Percentiles rank a stretch among this genome's conserved stretches.
phyloP scores from a whole-genome alignment of 2,888 invertebrate species.

The Apotomis betuletana region DNA sequence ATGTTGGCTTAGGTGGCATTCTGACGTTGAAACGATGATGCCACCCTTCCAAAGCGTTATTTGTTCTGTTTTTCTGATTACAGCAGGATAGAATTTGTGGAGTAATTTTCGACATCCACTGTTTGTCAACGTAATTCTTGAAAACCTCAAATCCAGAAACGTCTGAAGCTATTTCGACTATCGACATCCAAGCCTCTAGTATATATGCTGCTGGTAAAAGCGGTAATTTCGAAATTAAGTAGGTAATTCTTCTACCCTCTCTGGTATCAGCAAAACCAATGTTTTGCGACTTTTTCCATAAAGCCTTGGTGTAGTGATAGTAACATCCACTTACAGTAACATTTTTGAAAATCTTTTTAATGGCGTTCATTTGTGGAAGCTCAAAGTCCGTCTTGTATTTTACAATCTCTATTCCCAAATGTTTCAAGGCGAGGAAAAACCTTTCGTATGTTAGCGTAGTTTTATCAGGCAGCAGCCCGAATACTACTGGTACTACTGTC shows the following conservation, averaged over 20 bases:
- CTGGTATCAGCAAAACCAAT: not conserved
- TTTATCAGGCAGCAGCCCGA: not conserved
- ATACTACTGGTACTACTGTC: constrained; percentile 16
- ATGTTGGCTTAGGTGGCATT: constrained; percentile 4
- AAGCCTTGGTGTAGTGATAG: constrained; percentile 11
- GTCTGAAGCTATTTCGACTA: not conserved
- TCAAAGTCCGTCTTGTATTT: constrained; percentile 12
- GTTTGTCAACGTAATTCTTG: constrained; percentile 9
- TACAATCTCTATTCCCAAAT: constrained; percentile 9
- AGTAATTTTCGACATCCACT: constrained; percentile 19
- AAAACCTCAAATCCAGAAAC: constrained; percentile 3
- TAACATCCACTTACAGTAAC: constrained; percentile 21
- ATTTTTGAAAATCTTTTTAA: constrained; percentile 12
- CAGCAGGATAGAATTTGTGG: constrained; percentile 19
- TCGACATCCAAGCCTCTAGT: not conserved
- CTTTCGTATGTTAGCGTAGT: constrained; percentile 9
- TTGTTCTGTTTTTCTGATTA: constrained; percentile 10
- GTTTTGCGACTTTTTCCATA: constrained; percentile 3
- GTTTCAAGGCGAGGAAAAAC: constrained; percentile 11
- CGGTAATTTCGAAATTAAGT: not conserved
- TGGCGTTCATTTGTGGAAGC: constrained; percentile 17
- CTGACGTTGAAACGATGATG: constrained; percentile 17
- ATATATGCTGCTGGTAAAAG: not conserved
- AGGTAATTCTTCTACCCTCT: not conserved
- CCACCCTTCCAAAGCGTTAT: constrained; percentile 22